Percentiles rank a stretch among this genome's conserved stretches.
Evolutionary conservation across 2,888 invertebrate species (phyloP).

Genomic region (Luperina testacea): DNA sequence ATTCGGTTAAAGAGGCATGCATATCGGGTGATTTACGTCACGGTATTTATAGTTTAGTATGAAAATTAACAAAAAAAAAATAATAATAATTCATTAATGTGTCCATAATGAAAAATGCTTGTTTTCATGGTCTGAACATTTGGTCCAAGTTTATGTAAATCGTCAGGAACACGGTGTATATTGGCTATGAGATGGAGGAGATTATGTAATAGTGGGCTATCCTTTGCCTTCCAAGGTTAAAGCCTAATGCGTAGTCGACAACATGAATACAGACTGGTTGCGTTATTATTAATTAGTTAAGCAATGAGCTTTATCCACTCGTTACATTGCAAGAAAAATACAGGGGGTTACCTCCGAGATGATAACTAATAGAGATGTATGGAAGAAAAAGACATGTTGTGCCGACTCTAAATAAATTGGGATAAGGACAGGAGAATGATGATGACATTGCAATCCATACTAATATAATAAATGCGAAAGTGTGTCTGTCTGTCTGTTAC

Average conservation of each 20-base stretch:
- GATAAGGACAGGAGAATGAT: too few species aligned
- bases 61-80: too few species aligned
- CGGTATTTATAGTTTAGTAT: too few species aligned
- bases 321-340: neutral
- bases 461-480: too few species aligned
- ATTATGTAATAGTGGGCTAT: neutral
- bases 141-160: too few species aligned
- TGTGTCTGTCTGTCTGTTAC: too few species aligned
- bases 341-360: neutral
- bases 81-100: too few species aligned
- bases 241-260: neutral
- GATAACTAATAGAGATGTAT: neutral
- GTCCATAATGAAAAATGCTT: too few species aligned
- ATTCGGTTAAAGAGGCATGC: too few species aligned
- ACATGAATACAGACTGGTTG: neutral
- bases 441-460: neutral
- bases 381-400: neutral
- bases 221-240: neutral
- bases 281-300: neutral
- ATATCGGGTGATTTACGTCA: too few species aligned
- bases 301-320: neutral
- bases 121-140: too few species aligned
- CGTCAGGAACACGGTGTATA: too few species aligned
- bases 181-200: neutral
- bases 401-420: neutral